phyloP scores from a whole-genome alignment of 2,113 vertebrate genomes.

The Carassius auratus region DNA sequence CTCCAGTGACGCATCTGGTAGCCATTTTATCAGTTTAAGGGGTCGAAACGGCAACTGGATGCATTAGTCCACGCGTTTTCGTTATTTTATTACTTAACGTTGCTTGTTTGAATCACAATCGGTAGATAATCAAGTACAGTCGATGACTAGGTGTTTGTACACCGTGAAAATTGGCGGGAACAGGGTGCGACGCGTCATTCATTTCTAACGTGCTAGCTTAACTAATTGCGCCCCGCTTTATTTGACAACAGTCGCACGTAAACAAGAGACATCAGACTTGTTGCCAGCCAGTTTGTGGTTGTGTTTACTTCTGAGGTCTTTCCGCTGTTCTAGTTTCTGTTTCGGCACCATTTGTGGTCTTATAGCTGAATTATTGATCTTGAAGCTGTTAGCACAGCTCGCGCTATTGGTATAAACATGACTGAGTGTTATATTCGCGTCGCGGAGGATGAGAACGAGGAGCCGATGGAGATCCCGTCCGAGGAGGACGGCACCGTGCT shows the following conservation, averaged over 20 bases:
- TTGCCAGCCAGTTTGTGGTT: background rate
- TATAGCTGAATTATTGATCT: conserved; percentile 26
- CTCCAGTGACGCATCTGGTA: conserved; percentile 52
- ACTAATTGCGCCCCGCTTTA: conserved; percentile 40
- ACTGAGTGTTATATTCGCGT: conserved; percentile 93
- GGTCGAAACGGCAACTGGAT: conserved; percentile 59
- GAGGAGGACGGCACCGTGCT: conserved; percentile 97
- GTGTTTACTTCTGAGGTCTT: background rate
- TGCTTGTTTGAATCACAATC: background rate
- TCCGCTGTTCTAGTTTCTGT: background rate
- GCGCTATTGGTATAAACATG: conserved; percentile 61
- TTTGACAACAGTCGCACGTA: conserved; percentile 51
- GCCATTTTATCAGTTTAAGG: conserved; percentile 80
- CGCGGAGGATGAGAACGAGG: conserved; percentile 95
- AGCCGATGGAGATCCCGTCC: conserved; percentile 97
- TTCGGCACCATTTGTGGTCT: background rate
- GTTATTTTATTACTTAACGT: background rate
- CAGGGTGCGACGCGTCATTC: conserved; percentile 60
- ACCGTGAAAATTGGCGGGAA: background rate
- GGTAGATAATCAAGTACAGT: background rate
- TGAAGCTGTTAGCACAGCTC: conserved; percentile 3
- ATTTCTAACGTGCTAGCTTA: conserved; percentile 60
- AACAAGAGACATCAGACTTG: background rate
- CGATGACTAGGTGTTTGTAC: background rate
- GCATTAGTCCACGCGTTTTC: background rate